A percentile compares a stretch with the other conserved stretches of the same genome.
phyloP scores from a whole-genome alignment of 2,888 invertebrate genomes.

The Atethmia centrago region DNA sequence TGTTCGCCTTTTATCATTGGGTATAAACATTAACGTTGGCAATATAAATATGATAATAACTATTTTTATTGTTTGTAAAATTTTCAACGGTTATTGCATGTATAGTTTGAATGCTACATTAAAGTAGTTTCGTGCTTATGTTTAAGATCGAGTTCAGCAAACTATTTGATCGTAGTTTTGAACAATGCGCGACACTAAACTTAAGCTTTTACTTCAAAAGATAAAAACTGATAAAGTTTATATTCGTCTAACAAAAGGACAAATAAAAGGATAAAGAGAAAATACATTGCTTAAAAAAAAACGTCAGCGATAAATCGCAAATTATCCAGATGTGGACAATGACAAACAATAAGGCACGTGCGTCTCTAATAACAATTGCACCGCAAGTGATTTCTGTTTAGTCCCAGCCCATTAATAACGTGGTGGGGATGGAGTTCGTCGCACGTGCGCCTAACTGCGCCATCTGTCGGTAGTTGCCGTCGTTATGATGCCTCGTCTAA shows the following conservation, averaged over 20 bases:
- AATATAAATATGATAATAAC: slow-evolving; percentile 57
- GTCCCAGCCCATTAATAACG: slow-evolving; percentile 52
- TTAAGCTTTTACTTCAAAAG: slow-evolving; percentile 8
- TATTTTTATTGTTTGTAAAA: slow-evolving; percentile 58
- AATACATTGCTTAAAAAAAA: not conserved
- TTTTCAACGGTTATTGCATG: slow-evolving; percentile 37
- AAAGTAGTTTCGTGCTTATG: slow-evolving; percentile 24
- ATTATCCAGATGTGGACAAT: slow-evolving; percentile 2
- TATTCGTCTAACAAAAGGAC: not conserved
- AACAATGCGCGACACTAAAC: not conserved
- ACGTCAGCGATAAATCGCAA: not conserved
- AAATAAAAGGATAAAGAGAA: not conserved
- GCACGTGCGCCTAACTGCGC: slow-evolving; percentile 63
- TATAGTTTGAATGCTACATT: slow-evolving; percentile 48
- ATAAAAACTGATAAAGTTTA: not conserved
- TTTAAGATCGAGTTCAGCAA: slow-evolving; percentile 3
- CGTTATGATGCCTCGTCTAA: slow-evolving; percentile 56
- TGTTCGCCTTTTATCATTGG: slow-evolving; percentile 65
- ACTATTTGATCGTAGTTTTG: not conserved
- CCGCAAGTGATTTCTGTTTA: slow-evolving; percentile 37
- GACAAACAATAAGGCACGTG: slow-evolving; percentile 1
- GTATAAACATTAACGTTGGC: slow-evolving; percentile 54
- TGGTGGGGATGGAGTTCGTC: slow-evolving; percentile 51
- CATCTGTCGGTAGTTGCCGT: slow-evolving; percentile 55
- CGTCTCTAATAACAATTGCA: slow-evolving; percentile 30